Base-by-base conservation (phyloP, 2,888 invertebrate species). In the Gandaritis pyraliata region DNA sequence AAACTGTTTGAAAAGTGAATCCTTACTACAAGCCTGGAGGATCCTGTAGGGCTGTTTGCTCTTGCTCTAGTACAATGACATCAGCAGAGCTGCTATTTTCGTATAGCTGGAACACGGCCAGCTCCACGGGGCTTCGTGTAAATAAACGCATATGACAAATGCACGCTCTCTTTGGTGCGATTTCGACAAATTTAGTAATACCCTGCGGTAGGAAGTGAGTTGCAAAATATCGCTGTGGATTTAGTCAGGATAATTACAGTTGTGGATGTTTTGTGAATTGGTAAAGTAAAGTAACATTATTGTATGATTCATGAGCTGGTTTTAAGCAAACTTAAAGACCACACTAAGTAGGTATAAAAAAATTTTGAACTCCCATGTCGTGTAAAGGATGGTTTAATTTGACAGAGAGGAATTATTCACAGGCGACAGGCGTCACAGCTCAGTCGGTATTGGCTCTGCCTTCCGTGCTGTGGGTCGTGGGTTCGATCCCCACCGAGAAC, bases 21-120 rank as follows among this genome's bases (percentile, higher is more conserved):
- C 55, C 55, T 59, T 41, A 38, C 36, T 51, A 49, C 64, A 51
- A 36, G 38, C 58, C 58, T 57, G 59, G 38, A 52, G 52, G 39
- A 49, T 56, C 73, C 77, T 73, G 74, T 75, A 86, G 83, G 82
- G 82, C 82, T 79, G 77, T 59, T 60, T 76, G 77, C 76, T 77
- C 82, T 60, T 76, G 77, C 76, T 77, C 82, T 87, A 85, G 91
- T 90, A 90, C 90, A 90, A 90, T 90, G 90, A 92, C 91, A 87
- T 88, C 88, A 80, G 82, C 47, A 58, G 51, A 84, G 82, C 80
- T 78, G 87, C 88, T 91, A 91, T 92, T 92, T 91, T 84, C 80
- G 91, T 88, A 80, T 74, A 73, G 75, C 86, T 91, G 90, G 91
- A 91, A 81, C 75, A 72, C 70, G 74, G 90, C 90, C 90, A 92